A percentile compares a stretch with the other conserved stretches of the same genome.
Conservation (phyloP, 1,140 invertebrate genomes). For the Lineus longissimus region DNA sequence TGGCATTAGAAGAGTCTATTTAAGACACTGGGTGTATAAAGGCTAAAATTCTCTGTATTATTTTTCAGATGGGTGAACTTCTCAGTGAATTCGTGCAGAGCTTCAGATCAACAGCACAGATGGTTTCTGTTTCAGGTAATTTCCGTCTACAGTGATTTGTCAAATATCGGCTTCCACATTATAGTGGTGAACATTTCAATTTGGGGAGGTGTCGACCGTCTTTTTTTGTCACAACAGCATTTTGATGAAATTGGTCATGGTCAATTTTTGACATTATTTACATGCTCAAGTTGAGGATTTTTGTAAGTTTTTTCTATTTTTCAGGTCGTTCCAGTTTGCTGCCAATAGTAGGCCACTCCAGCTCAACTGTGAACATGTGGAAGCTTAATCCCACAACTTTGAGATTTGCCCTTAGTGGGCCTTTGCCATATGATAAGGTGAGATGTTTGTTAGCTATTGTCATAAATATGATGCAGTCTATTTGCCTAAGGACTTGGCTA, state of each 20-base stretch:
- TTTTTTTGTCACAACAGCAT: no score
- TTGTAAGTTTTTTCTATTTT: neutral
- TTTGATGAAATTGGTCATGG: no score
- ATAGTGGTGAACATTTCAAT: no score
- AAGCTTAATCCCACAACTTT: constrained; percentile 80
- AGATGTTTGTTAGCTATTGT: neutral
- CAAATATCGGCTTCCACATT: no score
- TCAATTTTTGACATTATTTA: no score
- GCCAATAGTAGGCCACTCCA: constrained; percentile 90
- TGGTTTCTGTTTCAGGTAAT: constrained; percentile 79
- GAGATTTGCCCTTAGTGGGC: constrained; percentile 85
- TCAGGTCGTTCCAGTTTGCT: constrained; percentile 79
- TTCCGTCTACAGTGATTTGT: neutral
- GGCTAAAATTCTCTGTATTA: no score
- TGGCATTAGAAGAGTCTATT: no score
- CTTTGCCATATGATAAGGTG: constrained; percentile 80
- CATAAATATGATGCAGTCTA: no score
- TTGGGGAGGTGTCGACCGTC: no score
- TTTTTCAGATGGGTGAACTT: constrained; percentile 67
- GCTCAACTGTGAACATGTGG: constrained; percentile 68
- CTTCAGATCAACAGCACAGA: constrained; percentile 86
- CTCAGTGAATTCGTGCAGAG: constrained; percentile 86
- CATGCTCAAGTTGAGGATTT: no score
- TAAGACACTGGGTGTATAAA: no score
- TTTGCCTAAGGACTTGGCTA: no score